These are phyloP conservation scores for Urocyon cinereoargenteus DNA, from an alignment of 2,797 vertebrate genomes.

Conservation along the genomic window DNA sequence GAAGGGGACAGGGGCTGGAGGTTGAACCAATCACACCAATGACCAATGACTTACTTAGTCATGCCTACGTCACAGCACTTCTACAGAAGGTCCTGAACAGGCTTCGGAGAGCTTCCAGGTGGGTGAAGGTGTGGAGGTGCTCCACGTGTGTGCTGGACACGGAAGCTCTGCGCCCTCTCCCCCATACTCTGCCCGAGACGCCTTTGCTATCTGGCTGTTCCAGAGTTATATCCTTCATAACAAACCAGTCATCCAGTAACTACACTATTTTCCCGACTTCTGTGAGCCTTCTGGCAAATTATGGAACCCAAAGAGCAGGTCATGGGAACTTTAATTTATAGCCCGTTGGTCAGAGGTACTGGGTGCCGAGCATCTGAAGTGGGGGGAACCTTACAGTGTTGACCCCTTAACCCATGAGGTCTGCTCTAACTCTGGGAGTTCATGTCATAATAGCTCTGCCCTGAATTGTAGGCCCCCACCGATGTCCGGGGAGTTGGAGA, in stretches of 20 bases:
- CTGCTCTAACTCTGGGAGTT: background rate
- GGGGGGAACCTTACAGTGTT: background rate
- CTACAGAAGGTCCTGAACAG: background rate
- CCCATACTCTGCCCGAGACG: background rate
- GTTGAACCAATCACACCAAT: too few relatives aligned
- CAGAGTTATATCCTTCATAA: background rate
- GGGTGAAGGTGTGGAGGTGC: background rate
- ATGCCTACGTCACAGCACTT: background rate
- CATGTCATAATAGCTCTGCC: background rate
- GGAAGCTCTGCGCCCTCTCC: rapidly evolving
- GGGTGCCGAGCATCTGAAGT: background rate
- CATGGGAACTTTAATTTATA: background rate
- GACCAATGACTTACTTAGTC: background rate
- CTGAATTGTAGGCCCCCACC: background rate
- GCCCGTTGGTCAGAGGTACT: background rate
- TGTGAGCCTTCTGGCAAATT: background rate
- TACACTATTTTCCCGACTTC: background rate
- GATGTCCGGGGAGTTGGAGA: background rate
- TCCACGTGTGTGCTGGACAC: too few relatives aligned
- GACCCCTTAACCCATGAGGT: background rate
- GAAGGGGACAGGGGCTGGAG: background rate
- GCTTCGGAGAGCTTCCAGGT: background rate
- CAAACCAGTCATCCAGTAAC: background rate
- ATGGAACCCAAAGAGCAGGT: background rate
- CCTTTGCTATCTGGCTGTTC: background rate